phyloP scores from a whole-genome alignment of 2,888 invertebrate species.

The Heteromyza rotundicornis region DNA sequence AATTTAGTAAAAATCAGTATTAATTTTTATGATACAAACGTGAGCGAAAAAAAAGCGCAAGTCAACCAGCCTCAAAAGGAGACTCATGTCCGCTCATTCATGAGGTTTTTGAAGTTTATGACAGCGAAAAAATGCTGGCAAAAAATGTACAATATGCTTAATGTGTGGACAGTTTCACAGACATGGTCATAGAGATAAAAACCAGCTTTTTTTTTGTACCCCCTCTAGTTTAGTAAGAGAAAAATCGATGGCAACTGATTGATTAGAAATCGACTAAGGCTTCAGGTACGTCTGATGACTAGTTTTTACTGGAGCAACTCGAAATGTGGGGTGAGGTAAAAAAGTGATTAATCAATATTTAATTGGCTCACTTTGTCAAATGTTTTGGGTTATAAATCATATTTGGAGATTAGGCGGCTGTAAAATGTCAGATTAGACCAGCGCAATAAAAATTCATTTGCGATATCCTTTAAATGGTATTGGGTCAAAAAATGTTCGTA shows the following conservation, averaged over 20 bases:
- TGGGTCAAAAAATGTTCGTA: too few relatives aligned
- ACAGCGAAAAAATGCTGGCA: background rate
- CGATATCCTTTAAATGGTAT: too few relatives aligned
- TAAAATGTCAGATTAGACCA: background rate
- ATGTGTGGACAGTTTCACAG: background rate
- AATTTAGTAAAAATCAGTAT: background rate
- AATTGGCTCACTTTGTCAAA: slow-evolving; percentile 5
- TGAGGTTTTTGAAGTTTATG: background rate
- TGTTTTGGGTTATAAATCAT: background rate
- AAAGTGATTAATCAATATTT: slow-evolving; percentile 4
- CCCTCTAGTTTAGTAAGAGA: background rate
- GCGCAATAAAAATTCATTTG: too few relatives aligned
- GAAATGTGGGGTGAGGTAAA: too few relatives aligned
- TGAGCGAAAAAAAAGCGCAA: background rate
- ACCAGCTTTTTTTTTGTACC: background rate
- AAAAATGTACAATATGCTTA: slow-evolving; percentile 1
- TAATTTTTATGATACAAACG: slow-evolving; percentile 1
- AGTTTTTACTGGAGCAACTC: background rate
- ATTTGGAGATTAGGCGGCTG: background rate
- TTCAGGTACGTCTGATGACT: too few relatives aligned
- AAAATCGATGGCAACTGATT: background rate
- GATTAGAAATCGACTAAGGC: background rate
- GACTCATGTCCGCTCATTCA: background rate
- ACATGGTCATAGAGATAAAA: background rate
- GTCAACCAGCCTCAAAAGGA: background rate